Percentiles rank a stretch among this genome's conserved stretches.
Evolutionary conservation across 2,888 invertebrate genomes (phyloP).

Genomic region (Amiota communis): DNA sequence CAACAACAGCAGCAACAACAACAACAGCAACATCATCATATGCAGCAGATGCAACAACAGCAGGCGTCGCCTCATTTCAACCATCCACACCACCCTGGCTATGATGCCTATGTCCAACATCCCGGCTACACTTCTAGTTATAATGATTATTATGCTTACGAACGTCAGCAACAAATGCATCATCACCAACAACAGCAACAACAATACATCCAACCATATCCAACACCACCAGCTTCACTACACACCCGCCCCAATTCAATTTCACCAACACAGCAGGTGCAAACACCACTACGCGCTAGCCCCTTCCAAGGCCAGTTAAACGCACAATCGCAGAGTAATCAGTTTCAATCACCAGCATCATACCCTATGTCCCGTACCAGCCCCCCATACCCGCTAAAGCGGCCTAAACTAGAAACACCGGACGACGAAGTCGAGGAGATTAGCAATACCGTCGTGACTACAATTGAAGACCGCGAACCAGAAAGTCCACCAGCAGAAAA

Average conservation of each 20-base stretch:
- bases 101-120: conserved; percentile 44
- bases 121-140: conserved; percentile 39
- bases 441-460: conserved; percentile 41
- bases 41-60: not conserved
- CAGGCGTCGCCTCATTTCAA: conserved; percentile 16
- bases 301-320: conserved; percentile 50
- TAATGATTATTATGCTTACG: conserved; percentile 55
- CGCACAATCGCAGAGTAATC: not conserved
- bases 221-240: conserved; percentile 38
- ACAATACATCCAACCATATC: conserved; percentile 51
- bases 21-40: conserved; percentile 39
- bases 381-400: conserved; percentile 56
- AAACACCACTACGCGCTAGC: conserved; percentile 50
- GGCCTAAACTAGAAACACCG: conserved; percentile 53
- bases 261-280: conserved; percentile 35
- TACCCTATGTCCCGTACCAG: conserved; percentile 42
- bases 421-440: conserved; percentile 56
- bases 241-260: conserved; percentile 30
- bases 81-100: conserved; percentile 48
- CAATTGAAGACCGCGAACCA: conserved; percentile 40
- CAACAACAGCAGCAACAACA: conserved; percentile 56
- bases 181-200: conserved; percentile 58
- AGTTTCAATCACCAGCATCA: not conserved
- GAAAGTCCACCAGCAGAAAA: conserved; percentile 32
- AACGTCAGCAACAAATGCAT: conserved; percentile 55